Percentiles rank a stretch among this genome's conserved stretches.
Conservation (phyloP, 2,888 invertebrate species). For the Caenorhabditis zanzibari region DNA sequence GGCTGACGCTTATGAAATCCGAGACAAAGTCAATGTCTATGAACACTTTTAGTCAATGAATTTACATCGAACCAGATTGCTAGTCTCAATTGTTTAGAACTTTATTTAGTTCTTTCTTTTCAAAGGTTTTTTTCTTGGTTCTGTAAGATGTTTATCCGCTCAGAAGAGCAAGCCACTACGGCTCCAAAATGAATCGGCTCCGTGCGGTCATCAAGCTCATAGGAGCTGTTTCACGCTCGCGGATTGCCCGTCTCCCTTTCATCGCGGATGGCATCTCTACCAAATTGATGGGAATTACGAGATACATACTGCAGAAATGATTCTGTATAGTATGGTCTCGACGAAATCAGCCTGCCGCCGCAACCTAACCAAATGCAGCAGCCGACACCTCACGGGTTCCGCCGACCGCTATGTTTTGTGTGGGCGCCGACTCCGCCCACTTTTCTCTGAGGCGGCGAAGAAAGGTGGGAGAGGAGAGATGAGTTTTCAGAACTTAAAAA, state of each 20-base stretch:
- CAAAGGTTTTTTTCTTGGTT: not conserved
- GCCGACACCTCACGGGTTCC: conserved; percentile 34
- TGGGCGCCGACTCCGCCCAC: conserved; percentile 17
- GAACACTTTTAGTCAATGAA: no score
- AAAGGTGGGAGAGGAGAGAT: not conserved
- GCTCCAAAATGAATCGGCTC: conserved; percentile 65
- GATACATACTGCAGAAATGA: conserved; percentile 75
- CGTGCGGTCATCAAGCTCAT: conserved; percentile 61
- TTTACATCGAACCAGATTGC: no score
- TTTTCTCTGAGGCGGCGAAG: not conserved
- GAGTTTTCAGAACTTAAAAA: not conserved
- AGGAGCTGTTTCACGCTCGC: conserved; percentile 69
- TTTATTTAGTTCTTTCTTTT: no score
- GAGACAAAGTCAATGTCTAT: no score
- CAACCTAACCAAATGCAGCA: not conserved
- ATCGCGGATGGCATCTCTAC: conserved; percentile 69
- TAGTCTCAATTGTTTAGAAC: no score
- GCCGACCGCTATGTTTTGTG: conserved; percentile 18
- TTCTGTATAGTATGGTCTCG: conserved; percentile 75
- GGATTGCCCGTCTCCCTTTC: conserved; percentile 63
- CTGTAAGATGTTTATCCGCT: conserved; percentile 45
- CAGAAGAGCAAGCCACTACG: conserved; percentile 71
- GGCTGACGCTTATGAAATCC: no score
- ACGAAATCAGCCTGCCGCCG: not conserved
- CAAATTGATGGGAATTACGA: conserved; percentile 70